These are phyloP conservation scores for Tipula unca DNA, from an alignment of 2,888 invertebrate genomes.

Conservation along the genomic window DNA sequence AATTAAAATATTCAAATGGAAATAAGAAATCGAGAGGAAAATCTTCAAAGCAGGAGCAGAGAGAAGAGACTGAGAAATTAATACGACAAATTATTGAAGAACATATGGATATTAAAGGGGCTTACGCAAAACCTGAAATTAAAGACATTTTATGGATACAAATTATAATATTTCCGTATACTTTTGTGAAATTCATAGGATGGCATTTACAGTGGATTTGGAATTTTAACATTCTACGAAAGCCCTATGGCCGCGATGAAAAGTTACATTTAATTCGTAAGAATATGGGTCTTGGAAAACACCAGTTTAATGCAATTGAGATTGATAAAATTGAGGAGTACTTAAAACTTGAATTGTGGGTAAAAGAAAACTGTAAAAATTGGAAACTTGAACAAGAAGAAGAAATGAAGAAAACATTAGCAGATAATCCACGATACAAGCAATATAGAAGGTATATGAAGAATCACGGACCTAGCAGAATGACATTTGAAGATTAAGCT, in stretches of 20 bases:
- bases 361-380: conserved; percentile 61
- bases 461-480: conserved; percentile 78
- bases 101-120: conserved; percentile 90
- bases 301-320: conserved; percentile 64
- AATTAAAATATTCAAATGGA: conserved; percentile 36
- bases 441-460: conserved; percentile 84
- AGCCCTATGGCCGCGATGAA: conserved; percentile 74
- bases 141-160: conserved; percentile 77
- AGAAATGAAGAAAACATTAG: conserved; percentile 72
- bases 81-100: conserved; percentile 78
- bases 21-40: conserved; percentile 47
- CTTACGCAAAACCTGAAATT: conserved; percentile 76
- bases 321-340: conserved; percentile 66
- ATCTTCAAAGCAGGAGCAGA: conserved; percentile 51
- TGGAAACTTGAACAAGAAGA: conserved; percentile 82
- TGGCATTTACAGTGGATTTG: conserved; percentile 78
- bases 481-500: conserved; percentile 76
- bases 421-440: conserved; percentile 80
- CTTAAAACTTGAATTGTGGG: conserved; percentile 71
- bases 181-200: conserved; percentile 54
- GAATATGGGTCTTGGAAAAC: conserved; percentile 60
- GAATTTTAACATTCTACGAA: conserved; percentile 63
- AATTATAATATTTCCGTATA: conserved; percentile 69
- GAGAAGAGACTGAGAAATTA: conserved; percentile 70
- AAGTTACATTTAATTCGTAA: conserved; percentile 77